Base-by-base conservation (phyloP, 2,888 invertebrate species). In the Eutolmus rufibarbis region DNA sequence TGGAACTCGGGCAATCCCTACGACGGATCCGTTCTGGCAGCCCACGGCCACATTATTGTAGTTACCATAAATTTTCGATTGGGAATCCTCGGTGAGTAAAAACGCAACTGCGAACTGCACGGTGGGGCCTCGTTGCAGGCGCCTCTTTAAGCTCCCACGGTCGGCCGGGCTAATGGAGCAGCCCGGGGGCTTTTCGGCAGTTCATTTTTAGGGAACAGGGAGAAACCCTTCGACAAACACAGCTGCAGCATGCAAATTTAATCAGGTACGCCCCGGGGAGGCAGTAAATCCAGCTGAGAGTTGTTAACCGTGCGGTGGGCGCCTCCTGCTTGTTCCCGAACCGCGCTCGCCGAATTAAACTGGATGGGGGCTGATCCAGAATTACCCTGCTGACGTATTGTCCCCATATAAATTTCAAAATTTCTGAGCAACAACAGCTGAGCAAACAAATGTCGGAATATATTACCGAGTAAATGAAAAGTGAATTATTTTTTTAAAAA, bases 1-100 rank as follows among this genome's bases (percentile, higher is more conserved):
- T 98, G 98, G 97, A 98, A 98, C 92, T 97, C 98, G 74, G 99
- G 99, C 88, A 99, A 98, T 94, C 97, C 98, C 23, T 98, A 99
- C 93, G 99, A 99, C 93, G 99, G 98, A 89, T 98, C 98, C 88
- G 96, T 98, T 66, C 94, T 99, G 88, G 98, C 99, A 84, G 97
- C 98, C 89, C 96, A 97, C 91, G 99, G 97, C 89, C 96, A 96
- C 91, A 95, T 97, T 91, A 96, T 97, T 90, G 97, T 97, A 89
- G 97, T 97, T 91, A 97, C 97, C 91, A 96, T 97, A 93, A 97
- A 97, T 94, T 97, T 97, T 94, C 96, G 97, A 91, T 95, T 97
- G 91, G 97, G 97, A 90, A 95, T 97, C 91, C 94, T 97, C 93
- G 97, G 96, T 96, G 92, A 95, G 95, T 93, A 19, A 79, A 84